Evolutionary conservation across 2,888 invertebrate species (phyloP).

Genomic region (Agrochola circellaris): DNA sequence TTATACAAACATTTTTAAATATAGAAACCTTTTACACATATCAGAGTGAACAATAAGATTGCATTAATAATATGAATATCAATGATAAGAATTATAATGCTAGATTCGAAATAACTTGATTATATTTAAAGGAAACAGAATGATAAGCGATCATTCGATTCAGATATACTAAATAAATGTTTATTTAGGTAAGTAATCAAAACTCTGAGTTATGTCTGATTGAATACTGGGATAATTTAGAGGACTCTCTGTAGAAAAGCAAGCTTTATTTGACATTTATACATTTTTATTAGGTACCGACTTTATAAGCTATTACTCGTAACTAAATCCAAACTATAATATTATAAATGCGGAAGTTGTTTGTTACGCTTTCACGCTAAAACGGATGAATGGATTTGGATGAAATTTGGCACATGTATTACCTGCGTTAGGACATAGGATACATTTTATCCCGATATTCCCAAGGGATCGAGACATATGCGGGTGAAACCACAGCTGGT

Average conservation of each 20-base stretch:
- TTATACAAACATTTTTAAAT: background rate
- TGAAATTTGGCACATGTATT: no score
- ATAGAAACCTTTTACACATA: background rate
- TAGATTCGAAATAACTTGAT: slow-evolving; percentile 33
- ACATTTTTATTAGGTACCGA: background rate
- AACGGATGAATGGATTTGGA: no score
- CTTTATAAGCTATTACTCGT: background rate
- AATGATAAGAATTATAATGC: slow-evolving; percentile 14
- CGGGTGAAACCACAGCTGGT: no score
- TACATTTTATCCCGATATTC: no score
- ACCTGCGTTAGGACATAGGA: no score
- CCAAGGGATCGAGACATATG: no score
- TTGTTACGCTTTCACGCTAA: no score
- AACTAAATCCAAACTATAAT: no score
- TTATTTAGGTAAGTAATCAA: slow-evolving; percentile 6
- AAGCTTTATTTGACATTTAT: background rate
- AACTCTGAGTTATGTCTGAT: slow-evolving; percentile 1
- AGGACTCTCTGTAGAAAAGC: background rate
- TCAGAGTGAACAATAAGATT: slow-evolving; percentile 1
- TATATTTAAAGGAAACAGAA: slow-evolving; percentile 12
- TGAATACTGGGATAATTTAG: slow-evolving; percentile 34
- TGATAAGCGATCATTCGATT: slow-evolving; percentile 17
- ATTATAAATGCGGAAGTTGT: no score
- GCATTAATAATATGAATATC: no score
- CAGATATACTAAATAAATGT: background rate